Base-by-base conservation (phyloP, 2,888 invertebrate genomes). In the Lydus trimaculatus region DNA sequence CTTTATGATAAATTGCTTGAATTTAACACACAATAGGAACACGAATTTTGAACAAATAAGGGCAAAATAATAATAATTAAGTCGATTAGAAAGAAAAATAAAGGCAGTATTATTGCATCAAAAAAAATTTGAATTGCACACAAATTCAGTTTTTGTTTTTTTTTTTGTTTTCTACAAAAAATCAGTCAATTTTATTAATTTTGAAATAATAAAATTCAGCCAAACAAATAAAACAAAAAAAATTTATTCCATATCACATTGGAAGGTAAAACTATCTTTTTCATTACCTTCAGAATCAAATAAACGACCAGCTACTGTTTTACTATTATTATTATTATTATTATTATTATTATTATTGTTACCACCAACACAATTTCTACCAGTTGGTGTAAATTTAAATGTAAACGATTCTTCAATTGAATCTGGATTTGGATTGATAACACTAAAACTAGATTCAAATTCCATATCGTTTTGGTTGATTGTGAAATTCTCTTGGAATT, bases 241-340 rank as follows among this genome's bases (percentile, higher is more conserved):
- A 17, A 52, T 23, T 52, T 52, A 52, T 25, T 52, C 23, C 52
- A 52, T 52, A 52, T 52, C 52, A 52, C 52, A 66, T 52, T 48
- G 56, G 17, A 71, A 71, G 43, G 65, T 63, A 33, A 71, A 71
- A 8, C 63, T 23, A 56, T 71, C 63, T 31, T 67, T 71, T 23
- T 65, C 60, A 31, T 65, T 71, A 20, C 70, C 70, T 13, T 63
- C 63, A n/a, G 31, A 61, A 61, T 71, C 71, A 31, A 71, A 71
- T 25, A 71, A 52, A n/a, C 65, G 63, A 3, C 65, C 71, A 17
- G 67, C 61, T 4, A 63, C 15, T 6, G 59, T 61, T 9, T 17
- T 23, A 20, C 13, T n/a, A n/a, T 39, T n/a, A 8, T 59, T 48
- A 43, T 23, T 56, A 28, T 28, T 31, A n/a, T 0, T 36, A 36